Base-by-base conservation (phyloP, 2,888 invertebrate species). In the Cybosia mesomella region DNA sequence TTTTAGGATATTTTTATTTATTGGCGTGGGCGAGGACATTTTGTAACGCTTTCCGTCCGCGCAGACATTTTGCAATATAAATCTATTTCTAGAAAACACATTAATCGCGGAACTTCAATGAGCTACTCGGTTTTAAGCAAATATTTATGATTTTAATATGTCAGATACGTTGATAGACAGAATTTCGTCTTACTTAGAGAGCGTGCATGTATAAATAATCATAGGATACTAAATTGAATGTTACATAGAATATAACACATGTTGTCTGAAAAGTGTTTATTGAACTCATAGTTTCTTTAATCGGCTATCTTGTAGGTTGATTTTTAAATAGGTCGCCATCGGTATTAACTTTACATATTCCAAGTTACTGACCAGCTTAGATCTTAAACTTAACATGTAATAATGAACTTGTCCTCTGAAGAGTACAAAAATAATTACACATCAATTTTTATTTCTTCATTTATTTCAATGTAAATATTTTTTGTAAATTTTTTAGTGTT, bases 1-100 rank as follows among this genome's bases (percentile, higher is more conserved):
- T 79, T 70, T 80, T 83, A 78, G 77, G 86, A 86, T 91, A 91
- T 91, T 90, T 91, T 88, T 87, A 89, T 88, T 87, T 83, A 71
- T 69, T 72, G 53, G 85, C 80, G 88, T 88, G 73, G 88, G 88
- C 58, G 74, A 43, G 67, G 74, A 77, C 73, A 83, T 85, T 84
- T 85, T 85, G 87, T 86, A 85, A 84, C 81, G 73, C 75, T 74
- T 80, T 74, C 73, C 74, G 83, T 80, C 79, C 77, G 82, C 85
- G 82, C 84, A 85, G 83, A 82, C 80, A 82, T 87, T 84, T 84
- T 88, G 90, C 87, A 89, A 85, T 89, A 88, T 86, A 87, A 87
- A 83, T 87, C 88, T 91, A 91, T 91, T 91, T 87, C 69, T 71
- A 85, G 84, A 63, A 58, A 49, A 73, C 80, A 85, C 86, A 88